These are phyloP conservation scores for Tetrax tetrax DNA, from an alignment of 2,113 vertebrate species.

Conservation along the genomic window DNA sequence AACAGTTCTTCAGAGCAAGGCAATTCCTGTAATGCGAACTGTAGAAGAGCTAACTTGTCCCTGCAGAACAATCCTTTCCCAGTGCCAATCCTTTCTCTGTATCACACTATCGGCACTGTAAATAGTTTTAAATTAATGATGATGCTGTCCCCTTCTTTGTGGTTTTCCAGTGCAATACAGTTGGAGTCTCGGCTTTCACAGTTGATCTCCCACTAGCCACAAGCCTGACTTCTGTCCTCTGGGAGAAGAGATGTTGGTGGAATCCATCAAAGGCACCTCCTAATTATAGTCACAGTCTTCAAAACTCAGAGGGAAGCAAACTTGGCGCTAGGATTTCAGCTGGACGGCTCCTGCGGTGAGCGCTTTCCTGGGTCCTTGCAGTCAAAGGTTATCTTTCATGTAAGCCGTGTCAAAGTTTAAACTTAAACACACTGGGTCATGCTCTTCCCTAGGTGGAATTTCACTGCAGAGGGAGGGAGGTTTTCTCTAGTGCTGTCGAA, in stretches of 20 bases:
- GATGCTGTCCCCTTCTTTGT: not conserved
- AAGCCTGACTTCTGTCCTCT: slow-evolving; percentile 21
- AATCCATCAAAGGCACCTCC: slow-evolving; percentile 59
- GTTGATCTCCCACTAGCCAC: not conserved
- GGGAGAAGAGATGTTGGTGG: slow-evolving; percentile 30
- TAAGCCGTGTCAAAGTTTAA: slow-evolving; percentile 18
- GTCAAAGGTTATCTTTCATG: slow-evolving; percentile 32
- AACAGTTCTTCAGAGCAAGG: not conserved
- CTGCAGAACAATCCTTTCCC: not conserved
- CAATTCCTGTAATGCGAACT: not conserved
- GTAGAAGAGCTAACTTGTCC: not conserved
- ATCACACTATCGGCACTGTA: not conserved
- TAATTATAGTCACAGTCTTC: slow-evolving; percentile 44
- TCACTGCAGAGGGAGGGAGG: not conserved
- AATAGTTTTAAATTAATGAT: slow-evolving; percentile 2
- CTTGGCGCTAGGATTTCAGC: not conserved
- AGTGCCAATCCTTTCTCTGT: not conserved
- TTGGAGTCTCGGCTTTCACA: not conserved
- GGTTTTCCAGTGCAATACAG: not conserved
- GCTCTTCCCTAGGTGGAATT: not conserved
- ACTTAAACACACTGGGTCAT: not conserved
- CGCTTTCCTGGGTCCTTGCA: not conserved
- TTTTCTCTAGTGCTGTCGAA: not conserved
- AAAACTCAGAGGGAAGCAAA: slow-evolving; percentile 24
- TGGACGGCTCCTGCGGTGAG: not conserved